These are phyloP conservation scores for Chrysolina americana DNA, from an alignment of 2,888 invertebrate genomes.

Conservation along the genomic window DNA sequence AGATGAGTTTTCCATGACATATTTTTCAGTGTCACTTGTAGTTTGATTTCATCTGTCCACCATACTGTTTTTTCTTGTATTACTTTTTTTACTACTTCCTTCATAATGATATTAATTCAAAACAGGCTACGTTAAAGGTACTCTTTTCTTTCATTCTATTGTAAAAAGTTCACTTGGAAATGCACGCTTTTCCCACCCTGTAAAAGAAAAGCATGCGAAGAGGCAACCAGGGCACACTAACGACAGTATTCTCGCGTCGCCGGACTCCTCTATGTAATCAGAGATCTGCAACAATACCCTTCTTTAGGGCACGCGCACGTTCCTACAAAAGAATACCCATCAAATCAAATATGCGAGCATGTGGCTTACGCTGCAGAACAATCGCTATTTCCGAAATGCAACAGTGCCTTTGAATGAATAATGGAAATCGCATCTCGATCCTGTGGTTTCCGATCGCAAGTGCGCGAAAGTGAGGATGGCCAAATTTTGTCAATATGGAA, in stretches of 20 bases:
- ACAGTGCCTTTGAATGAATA: constrained; percentile 33
- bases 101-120: no score
- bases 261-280: constrained; percentile 61
- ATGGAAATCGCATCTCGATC: constrained; percentile 23
- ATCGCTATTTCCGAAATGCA: constrained; percentile 41
- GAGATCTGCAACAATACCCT: constrained; percentile 63
- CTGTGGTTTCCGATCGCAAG: constrained; percentile 16
- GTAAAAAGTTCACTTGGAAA: neutral
- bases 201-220: constrained; percentile 1
- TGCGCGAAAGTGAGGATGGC: neutral
- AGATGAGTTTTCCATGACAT: no score
- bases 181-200: neutral
- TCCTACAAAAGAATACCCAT: constrained; percentile 51
- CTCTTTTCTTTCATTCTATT: no score
- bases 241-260: constrained; percentile 58
- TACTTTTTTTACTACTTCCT: no score
- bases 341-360: constrained; percentile 49
- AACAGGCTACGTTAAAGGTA: no score
- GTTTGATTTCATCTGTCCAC: no score
- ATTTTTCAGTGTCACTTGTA: no score
- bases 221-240: constrained; percentile 45
- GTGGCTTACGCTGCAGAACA: constrained; percentile 53
- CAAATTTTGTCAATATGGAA: neutral
- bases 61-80: no score
- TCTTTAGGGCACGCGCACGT: constrained; percentile 60